Base-by-base conservation (phyloP, 2,888 invertebrate species). In the Crioceris asparagi region DNA sequence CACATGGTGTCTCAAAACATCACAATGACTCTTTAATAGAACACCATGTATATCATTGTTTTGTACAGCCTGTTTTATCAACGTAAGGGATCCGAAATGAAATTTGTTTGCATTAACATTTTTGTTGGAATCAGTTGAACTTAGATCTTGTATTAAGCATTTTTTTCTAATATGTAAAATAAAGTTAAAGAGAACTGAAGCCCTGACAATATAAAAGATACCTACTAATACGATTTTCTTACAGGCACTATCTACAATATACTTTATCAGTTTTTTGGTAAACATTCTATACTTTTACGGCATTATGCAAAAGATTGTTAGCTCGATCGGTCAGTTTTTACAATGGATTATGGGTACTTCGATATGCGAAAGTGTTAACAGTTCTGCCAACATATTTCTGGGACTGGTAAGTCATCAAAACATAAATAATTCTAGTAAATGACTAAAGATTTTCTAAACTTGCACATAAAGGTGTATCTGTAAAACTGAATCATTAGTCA, bases 311-410 rank as follows among this genome's bases (percentile, higher is more conserved):
- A 81, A 77, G 70, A 65, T 91, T 41, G 82, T 93, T 21, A 55
- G 77, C 15, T 83, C 82, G 56, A 62, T 94, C 17, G 94, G 94
- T 0, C 77, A 79, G 68, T 57, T 84, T 10, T 68, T 94, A 36
- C 79, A 82, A 49, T 58, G 66, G 10, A 61, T 79, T 1, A 65
- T 91, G 63, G 83, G 79, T 11, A 96, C 96, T 0, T 91, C 96
- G 0, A 87, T 94, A 1, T 91, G 91, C 38, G 97, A 97, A 66
- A 93, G 93, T 39, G 79, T 96, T 26, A 91, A 83, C 44, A 80
- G 90, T 10, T 85, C 93, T 1, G 93, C 90, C 0, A 94, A 93
- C 60, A 86, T 93, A 17, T 97, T 97, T 56, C 68, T 97, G 12
- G 94, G 96, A 41, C 85, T 84, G 84, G 90, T 90, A 55, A 64